phyloP scores from a whole-genome alignment of 2,797 vertebrate genomes.

The Ficedula albicollis region DNA sequence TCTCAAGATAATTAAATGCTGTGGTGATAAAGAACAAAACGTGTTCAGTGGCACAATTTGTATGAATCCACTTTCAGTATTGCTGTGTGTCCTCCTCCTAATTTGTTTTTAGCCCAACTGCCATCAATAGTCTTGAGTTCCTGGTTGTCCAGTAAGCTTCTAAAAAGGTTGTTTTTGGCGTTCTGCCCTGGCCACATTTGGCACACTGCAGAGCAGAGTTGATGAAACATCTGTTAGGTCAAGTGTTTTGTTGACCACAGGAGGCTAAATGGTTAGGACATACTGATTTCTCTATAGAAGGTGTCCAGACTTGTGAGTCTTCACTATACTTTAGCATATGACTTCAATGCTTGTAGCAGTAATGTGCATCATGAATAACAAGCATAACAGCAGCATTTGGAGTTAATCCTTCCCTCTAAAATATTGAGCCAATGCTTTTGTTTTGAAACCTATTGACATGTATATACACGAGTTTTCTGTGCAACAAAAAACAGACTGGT shows the following conservation, averaged over 20 bases:
- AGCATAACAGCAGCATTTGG: background rate
- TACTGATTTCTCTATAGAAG: background rate
- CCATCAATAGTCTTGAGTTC: background rate
- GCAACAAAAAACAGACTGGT: no score
- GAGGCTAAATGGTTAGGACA: background rate
- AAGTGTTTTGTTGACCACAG: background rate
- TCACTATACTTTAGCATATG: background rate
- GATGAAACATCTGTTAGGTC: slow-evolving; percentile 5
- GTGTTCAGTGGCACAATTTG: background rate
- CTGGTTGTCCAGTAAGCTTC: background rate
- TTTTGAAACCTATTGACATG: background rate
- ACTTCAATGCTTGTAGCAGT: background rate
- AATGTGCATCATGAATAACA: background rate
- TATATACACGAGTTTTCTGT: no score
- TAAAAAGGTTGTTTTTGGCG: background rate
- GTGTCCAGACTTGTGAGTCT: background rate
- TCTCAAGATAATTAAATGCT: slow-evolving; percentile 29
- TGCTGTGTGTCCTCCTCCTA: background rate
- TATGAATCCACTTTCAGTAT: background rate
- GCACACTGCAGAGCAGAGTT: background rate
- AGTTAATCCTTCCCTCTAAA: background rate
- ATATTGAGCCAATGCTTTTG: background rate
- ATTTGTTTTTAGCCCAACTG: background rate
- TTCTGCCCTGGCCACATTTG: background rate
- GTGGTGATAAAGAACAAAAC: background rate